These are phyloP conservation scores for Amniataba percoides DNA, from an alignment of 2,797 vertebrate species.

Conservation along the genomic window DNA sequence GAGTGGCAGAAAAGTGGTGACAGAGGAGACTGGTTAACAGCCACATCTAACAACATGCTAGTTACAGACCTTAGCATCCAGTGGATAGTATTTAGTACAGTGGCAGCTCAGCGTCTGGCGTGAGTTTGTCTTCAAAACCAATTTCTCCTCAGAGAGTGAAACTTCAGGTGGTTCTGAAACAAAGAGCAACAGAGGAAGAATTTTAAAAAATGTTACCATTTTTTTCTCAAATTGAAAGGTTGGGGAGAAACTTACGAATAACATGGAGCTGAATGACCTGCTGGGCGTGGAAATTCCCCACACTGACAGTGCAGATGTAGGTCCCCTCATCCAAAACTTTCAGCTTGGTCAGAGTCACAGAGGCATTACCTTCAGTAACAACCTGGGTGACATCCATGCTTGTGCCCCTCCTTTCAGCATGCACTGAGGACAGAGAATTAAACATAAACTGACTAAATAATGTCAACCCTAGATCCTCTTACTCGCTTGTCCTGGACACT, in stretches of 20 bases:
- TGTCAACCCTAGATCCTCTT: background rate
- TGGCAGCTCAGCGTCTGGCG: slow-evolving; percentile 83
- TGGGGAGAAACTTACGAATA: slow-evolving; percentile 78
- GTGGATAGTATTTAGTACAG: slow-evolving; percentile 88
- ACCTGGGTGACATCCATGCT: slow-evolving; percentile 74
- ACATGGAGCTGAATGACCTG: slow-evolving; percentile 86
- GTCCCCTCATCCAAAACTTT: slow-evolving; percentile 86
- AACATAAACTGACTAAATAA: background rate
- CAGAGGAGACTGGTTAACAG: background rate
- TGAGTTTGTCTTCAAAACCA: slow-evolving; percentile 65
- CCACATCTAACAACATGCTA: background rate
- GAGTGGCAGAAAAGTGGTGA: background rate
- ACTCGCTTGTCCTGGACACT: background rate
- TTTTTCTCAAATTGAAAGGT: background rate
- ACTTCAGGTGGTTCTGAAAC: slow-evolving; percentile 80
- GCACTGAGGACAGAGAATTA: slow-evolving; percentile 60
- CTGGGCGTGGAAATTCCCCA: slow-evolving; percentile 82
- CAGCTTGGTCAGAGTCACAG: slow-evolving; percentile 80
- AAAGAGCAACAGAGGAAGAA: background rate
- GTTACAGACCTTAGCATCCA: slow-evolving; percentile 82
- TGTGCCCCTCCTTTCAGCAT: slow-evolving; percentile 64
- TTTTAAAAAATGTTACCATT: background rate
- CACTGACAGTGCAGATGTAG: slow-evolving; percentile 87
- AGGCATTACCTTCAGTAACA: slow-evolving; percentile 79
- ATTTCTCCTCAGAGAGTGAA: slow-evolving; percentile 76